A percentile compares a stretch with the other conserved stretches of the same genome.
Evolutionary conservation across 2,113 vertebrate species (phyloP).

Genomic region (Pelobates fuscus): DNA sequence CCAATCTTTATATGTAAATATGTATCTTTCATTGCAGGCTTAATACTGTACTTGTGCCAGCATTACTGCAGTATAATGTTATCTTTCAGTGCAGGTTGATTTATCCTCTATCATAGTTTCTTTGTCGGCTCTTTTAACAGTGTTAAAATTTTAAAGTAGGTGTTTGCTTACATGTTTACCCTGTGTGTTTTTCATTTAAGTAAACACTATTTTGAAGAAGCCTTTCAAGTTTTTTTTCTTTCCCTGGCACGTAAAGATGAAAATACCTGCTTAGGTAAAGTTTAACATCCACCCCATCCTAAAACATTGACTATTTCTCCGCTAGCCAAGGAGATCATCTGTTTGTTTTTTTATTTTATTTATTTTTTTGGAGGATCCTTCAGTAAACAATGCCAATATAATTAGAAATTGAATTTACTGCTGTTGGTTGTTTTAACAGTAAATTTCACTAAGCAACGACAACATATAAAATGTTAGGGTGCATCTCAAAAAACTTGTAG

Average conservation of each 20-base stretch:
- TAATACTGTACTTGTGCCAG: slow-evolving; percentile 13
- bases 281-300: slow-evolving; percentile 29
- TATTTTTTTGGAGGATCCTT: too few species aligned
- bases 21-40: not conserved
- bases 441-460: too few species aligned
- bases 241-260: slow-evolving; percentile 33
- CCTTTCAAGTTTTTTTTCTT: slow-evolving; percentile 39
- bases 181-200: slow-evolving; percentile 39
- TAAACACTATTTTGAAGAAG: slow-evolving; percentile 21
- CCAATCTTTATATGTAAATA: not conserved
- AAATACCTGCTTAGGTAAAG: slow-evolving; percentile 30
- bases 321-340: not conserved
- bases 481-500: too few species aligned
- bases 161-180: slow-evolving; percentile 44
- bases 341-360: too few species aligned
- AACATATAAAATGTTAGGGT: too few species aligned
- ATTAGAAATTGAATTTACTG: too few species aligned
- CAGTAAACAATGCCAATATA: too few species aligned
- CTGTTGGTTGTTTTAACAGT: too few species aligned
- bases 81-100: slow-evolving; percentile 3
- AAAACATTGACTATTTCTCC: slow-evolving; percentile 4
- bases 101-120: not conserved
- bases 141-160: slow-evolving; percentile 26
- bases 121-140: slow-evolving; percentile 20
- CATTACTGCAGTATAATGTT: not conserved